phyloP scores from a whole-genome alignment of 2,888 invertebrate species.

The Trissolcus japonicus region DNA sequence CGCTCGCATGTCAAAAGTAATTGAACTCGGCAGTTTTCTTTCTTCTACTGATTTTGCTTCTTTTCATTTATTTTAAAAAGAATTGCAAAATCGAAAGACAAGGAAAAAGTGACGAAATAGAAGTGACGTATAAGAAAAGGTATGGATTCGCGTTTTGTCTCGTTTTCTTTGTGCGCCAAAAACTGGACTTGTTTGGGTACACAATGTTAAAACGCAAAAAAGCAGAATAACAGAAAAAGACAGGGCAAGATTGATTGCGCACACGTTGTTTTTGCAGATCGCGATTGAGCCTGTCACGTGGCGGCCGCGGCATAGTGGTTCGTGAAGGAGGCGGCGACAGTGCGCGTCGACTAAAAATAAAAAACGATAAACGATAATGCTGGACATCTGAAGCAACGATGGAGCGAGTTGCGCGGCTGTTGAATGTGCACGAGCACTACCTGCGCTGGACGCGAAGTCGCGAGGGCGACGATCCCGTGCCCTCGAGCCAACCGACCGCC shows the following conservation, averaged over 20 bases:
- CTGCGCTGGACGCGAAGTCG: slow-evolving; percentile 58
- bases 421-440: slow-evolving; percentile 59
- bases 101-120: too few species aligned
- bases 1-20: not conserved
- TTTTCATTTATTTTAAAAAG: too few species aligned
- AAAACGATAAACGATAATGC: not conserved
- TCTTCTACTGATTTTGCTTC: too few species aligned
- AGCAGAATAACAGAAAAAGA: slow-evolving; percentile 7
- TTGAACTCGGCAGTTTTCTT: too few species aligned
- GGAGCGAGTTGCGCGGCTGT: slow-evolving; percentile 68
- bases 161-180: too few species aligned
- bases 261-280: slow-evolving; percentile 5
- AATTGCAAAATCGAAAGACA: too few species aligned
- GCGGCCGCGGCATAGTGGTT: not conserved
- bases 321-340: slow-evolving; percentile 6
- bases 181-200: too few species aligned
- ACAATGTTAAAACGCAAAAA: not conserved
- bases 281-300: not conserved
- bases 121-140: too few species aligned
- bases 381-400: slow-evolving; percentile 59
- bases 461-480: slow-evolving; percentile 32
- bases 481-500: slow-evolving; percentile 24
- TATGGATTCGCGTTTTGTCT: too few species aligned
- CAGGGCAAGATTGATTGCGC: slow-evolving; percentile 16
- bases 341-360: slow-evolving; percentile 15